phyloP scores from a whole-genome alignment of 2,888 invertebrate genomes.

The Microdon myrmicae region DNA sequence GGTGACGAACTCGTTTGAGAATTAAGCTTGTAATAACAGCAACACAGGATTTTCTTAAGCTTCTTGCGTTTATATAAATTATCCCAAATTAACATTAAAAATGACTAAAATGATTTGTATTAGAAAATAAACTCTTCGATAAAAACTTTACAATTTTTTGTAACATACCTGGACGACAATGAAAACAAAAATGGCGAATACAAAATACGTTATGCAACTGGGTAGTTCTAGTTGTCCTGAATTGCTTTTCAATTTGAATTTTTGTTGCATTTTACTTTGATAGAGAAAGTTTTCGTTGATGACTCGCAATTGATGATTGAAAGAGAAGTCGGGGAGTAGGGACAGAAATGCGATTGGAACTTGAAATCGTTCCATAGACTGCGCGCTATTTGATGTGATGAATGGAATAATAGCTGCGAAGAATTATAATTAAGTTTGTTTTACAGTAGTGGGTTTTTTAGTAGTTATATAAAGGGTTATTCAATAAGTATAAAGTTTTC shows the following conservation, averaged over 20 bases:
- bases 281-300: constrained; percentile 64
- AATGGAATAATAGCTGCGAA: constrained; percentile 59
- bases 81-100: constrained; percentile 58
- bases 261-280: constrained; percentile 1
- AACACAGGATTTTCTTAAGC: constrained; percentile 45
- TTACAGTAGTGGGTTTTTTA: too few relatives aligned
- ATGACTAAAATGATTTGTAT: constrained; percentile 44
- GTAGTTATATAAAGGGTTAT: too few relatives aligned
- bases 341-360: constrained; percentile 58
- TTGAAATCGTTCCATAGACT: constrained; percentile 58
- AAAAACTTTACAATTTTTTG: neutral
- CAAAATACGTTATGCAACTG: constrained; percentile 54
- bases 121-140: neutral
- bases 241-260: neutral
- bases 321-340: constrained; percentile 64
- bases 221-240: constrained; percentile 10
- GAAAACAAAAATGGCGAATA: constrained; percentile 51
- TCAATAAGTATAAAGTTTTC: too few relatives aligned
- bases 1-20: constrained; percentile 9
- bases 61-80: constrained; percentile 55
- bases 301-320: constrained; percentile 63
- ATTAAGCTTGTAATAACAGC: constrained; percentile 45
- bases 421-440: too few relatives aligned
- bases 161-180: constrained; percentile 37
- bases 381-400: constrained; percentile 60